Base-by-base conservation (phyloP, 92 coral and sea anemone species). In the Siderastrea siderea region DNA sequence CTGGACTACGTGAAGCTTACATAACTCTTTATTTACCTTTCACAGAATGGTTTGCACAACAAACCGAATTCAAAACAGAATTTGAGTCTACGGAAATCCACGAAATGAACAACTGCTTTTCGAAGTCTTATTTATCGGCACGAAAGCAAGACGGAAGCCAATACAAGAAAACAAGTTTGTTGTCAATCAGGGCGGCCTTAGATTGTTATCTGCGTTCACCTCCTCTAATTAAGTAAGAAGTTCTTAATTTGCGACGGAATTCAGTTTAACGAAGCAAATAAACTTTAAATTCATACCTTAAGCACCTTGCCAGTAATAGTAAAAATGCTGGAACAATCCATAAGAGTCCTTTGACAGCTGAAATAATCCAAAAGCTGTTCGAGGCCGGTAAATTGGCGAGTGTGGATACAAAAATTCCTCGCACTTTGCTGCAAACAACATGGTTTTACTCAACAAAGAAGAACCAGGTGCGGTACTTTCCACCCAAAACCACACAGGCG, bases 341-440 rank as follows among this genome's bases (percentile, higher is more conserved):
- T 82, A 84, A 84, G 13, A 61, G 0, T 61, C 13, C 67, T 16
- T 16, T 61, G 67, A 61, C 16, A 16, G 0, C 67, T 7, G 92
- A 89, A 38, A 67, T 77, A 13, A 64, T 89, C 38, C 80, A 88
- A 58, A 78, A 69, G 47, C 64, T 87, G 86, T 87, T 79, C 67
- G 79, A 87, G 65, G 47, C 46, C 68, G 78, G 87, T 68, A 88
- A 68, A 45, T 45, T 26, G 17, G 73, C 7, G 73, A 68, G 73
- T 68, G 47, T 45, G n/a, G 73, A 68, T 7, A 68, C 73, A 45
- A 68, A n/a, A 68, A 68, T 8, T 13, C 68, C 68, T 15, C 17
- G 68, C 17, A 0, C 17, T 63, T 63, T 63, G 68, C 68, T 63
- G 17, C 7, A 68, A 45, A 68, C 73, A 68, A 61, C 67, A 16